Evolutionary conservation across 2,113 vertebrate species (phyloP).

Genomic region (Prunella himalayana): DNA sequence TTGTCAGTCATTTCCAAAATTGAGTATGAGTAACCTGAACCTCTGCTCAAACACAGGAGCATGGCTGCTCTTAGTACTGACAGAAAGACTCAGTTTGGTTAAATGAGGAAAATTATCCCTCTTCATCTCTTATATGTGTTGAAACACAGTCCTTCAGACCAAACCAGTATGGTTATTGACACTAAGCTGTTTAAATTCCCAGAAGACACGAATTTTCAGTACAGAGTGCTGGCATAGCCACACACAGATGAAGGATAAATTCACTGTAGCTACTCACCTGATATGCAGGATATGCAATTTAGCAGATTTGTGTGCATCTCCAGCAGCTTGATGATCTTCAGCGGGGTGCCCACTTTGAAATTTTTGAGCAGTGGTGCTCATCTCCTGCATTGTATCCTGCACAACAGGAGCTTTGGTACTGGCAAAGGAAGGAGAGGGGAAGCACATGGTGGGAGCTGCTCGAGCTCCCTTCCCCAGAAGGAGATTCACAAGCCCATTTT

Average conservation of each 20-base stretch:
- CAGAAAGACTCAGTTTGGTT: background rate
- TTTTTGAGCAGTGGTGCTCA: background rate
- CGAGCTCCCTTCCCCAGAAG: background rate
- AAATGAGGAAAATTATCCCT: background rate
- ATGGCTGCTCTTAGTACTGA: background rate
- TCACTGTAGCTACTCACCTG: background rate
- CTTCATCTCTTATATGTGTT: background rate
- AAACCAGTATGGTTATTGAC: background rate
- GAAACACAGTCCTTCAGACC: background rate
- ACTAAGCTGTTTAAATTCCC: background rate
- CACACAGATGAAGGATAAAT: slow-evolving; percentile 1
- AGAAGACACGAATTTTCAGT: background rate
- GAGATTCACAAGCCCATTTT: background rate
- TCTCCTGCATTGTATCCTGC: background rate
- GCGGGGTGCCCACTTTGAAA: background rate
- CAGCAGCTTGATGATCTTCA: background rate
- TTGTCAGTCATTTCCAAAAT: background rate
- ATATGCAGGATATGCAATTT: background rate
- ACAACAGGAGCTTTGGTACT: background rate
- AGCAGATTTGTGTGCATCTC: background rate
- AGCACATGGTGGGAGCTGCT: background rate
- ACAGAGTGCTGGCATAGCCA: background rate
- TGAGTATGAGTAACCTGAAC: background rate
- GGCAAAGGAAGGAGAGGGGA: background rate
- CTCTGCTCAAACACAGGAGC: background rate